A percentile compares a stretch with the other conserved stretches of the same genome.
Evolutionary conservation across 2,113 vertebrate species (phyloP).

Genomic region (Pholis gunnellus): DNA sequence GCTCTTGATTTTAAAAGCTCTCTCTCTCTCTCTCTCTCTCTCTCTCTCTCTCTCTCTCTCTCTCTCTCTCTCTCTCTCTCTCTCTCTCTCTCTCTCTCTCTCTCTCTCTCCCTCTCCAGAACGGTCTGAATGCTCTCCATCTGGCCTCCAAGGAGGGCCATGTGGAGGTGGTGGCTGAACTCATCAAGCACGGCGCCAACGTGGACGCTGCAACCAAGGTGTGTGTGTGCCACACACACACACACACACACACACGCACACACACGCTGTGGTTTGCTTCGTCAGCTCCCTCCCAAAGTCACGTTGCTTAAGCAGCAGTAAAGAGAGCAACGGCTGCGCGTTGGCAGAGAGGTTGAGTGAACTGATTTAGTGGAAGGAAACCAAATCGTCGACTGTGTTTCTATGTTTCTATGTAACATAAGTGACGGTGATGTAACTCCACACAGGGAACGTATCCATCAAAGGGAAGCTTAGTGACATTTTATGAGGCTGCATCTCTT

Average conservation of each 20-base stretch:
- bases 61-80: background rate
- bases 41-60: too few species aligned
- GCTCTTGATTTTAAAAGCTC: background rate
- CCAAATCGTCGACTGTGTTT: slow-evolving; percentile 9
- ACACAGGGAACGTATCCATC: background rate
- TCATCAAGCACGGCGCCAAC: slow-evolving; percentile 94
- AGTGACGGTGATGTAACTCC: background rate
- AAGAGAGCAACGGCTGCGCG: slow-evolving; percentile 44
- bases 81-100: background rate
- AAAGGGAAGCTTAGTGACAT: background rate
- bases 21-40: too few species aligned
- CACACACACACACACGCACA: slow-evolving; percentile 24
- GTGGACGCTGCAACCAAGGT: slow-evolving; percentile 98
- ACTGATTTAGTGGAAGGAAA: slow-evolving; percentile 24
- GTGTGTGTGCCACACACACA: slow-evolving; percentile 62
- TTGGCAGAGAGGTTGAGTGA: background rate
- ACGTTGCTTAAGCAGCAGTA: slow-evolving; percentile 47
- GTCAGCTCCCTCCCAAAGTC: slow-evolving; percentile 65
- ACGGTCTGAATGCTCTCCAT: slow-evolving; percentile 97
- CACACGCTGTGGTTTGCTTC: slow-evolving; percentile 38
- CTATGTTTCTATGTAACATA: background rate
- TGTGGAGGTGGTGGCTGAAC: slow-evolving; percentile 95
- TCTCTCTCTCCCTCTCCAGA: slow-evolving; percentile 79
- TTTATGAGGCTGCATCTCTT: background rate
- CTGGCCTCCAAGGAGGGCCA: slow-evolving; percentile 99